Evolutionary conservation across 2,888 invertebrate species (phyloP).

Genomic region (Yponomeuta sedellus): DNA sequence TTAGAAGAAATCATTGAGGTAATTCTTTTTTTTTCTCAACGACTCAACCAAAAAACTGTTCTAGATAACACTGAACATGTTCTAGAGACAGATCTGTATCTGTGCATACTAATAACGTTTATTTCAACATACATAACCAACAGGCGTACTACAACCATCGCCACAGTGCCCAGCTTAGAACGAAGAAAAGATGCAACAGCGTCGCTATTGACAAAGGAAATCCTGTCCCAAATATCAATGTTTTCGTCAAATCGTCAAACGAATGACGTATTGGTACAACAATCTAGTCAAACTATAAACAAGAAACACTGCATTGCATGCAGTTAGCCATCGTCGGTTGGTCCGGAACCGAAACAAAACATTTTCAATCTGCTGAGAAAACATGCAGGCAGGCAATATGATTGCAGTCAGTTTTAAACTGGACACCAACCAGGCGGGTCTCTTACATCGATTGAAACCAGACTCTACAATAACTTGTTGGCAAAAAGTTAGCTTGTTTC

Average conservation of each 20-base stretch:
- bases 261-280: neutral
- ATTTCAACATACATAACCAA: too few species aligned
- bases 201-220: slow-evolving; percentile 6
- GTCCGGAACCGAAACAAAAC: neutral
- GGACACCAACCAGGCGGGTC: neutral
- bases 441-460: neutral
- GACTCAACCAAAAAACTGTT: too few species aligned
- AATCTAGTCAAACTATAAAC: neutral
- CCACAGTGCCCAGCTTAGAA: neutral
- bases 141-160: too few species aligned
- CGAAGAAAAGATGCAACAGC: neutral
- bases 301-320: neutral
- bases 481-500: neutral
- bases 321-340: neutral
- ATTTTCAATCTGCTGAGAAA: neutral
- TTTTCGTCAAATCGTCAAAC: neutral
- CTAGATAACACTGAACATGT: too few species aligned
- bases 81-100: too few species aligned
- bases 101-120: too few species aligned
- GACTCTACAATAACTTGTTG: neutral
- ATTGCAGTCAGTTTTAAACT: neutral
- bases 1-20: too few species aligned
- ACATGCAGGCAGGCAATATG: neutral
- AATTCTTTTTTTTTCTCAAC: too few species aligned
- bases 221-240: slow-evolving; percentile 5